These are phyloP conservation scores for Ursus arctos DNA, from an alignment of 2,113 vertebrate species.

Conservation along the genomic window DNA sequence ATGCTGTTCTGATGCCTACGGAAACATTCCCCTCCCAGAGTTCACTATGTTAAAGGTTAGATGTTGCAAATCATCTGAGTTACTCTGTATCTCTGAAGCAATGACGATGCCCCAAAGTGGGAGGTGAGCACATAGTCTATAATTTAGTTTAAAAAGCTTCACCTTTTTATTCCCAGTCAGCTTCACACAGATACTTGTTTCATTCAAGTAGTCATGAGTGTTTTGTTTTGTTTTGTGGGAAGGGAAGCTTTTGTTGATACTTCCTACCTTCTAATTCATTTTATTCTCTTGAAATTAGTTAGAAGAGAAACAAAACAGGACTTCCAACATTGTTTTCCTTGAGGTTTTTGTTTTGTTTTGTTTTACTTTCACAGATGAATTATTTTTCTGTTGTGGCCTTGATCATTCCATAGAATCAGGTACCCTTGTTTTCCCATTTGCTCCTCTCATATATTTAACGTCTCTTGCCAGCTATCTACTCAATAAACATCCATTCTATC, in stretches of 20 bases:
- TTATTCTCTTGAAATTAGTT: constrained; percentile 66
- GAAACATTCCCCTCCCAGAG: neutral
- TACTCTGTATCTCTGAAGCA: neutral
- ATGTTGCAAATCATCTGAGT: neutral
- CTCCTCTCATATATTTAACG: neutral
- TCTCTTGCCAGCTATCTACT: neutral
- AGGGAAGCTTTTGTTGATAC: constrained; percentile 45
- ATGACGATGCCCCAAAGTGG: neutral
- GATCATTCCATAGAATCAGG: neutral
- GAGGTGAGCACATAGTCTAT: constrained; percentile 36
- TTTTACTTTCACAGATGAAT: neutral
- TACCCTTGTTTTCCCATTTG: neutral
- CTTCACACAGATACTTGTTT: constrained; percentile 30
- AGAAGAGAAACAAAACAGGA: constrained; percentile 62
- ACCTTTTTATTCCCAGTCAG: neutral
- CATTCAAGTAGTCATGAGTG: neutral
- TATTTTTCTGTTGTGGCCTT: neutral
- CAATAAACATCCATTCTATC: neutral
- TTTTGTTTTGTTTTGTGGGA: constrained; percentile 52
- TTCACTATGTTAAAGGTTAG: neutral
- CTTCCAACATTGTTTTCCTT: constrained; percentile 26
- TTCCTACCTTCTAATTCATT: constrained; percentile 1
- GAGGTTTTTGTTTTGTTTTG: neutral
- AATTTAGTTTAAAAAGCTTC: constrained; percentile 36
- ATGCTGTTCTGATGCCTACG: neutral